Percentiles rank a stretch among this genome's conserved stretches.
phyloP scores from a whole-genome alignment of 2,888 invertebrate species.

The Plagodis dolabraria region DNA sequence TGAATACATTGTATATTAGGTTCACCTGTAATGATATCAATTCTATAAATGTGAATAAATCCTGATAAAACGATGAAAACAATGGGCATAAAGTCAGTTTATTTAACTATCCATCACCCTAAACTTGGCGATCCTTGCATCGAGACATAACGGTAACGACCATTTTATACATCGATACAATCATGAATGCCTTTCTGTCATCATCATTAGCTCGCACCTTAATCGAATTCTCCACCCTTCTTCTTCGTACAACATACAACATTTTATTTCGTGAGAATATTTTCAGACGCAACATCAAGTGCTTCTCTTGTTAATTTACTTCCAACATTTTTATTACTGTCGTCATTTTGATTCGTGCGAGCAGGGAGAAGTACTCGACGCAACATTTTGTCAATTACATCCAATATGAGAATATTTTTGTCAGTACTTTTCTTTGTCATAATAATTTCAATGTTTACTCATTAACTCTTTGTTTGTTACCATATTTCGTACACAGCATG shows the following conservation, averaged over 20 bases:
- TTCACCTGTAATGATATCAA: conserved; percentile 76
- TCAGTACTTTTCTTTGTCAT: conserved; percentile 72
- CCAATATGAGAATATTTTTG: conserved; percentile 10
- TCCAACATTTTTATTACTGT: conserved; percentile 56
- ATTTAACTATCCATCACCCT: conserved; percentile 70
- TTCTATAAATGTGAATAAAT: conserved; percentile 83
- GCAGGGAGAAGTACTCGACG: conserved; percentile 68
- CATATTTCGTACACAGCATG: conserved; percentile 76
- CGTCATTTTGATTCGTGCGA: conserved; percentile 56
- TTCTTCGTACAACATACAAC: conserved; percentile 63
- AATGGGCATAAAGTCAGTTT: conserved; percentile 72
- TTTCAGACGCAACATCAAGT: conserved; percentile 57
- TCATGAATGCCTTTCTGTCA: conserved; percentile 84
- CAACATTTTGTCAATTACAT: conserved; percentile 8
- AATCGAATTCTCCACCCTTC: conserved; percentile 73
- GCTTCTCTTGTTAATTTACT: conserved; percentile 70
- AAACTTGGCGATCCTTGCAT: conserved; percentile 77
- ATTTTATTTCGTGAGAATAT: conserved; percentile 61
- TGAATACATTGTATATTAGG: conserved; percentile 77
- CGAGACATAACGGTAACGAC: conserved; percentile 81
- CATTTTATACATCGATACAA: conserved; percentile 77
- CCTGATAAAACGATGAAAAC: conserved; percentile 69
- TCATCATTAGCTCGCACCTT: conserved; percentile 81
- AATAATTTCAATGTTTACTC: conserved; percentile 53
- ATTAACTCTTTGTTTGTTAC: conserved; percentile 60